Evolutionary conservation across 2,888 invertebrate species (phyloP), one percentile per base, ranked within the genome.

Genomic region (Athrips mouffetella): DNA sequence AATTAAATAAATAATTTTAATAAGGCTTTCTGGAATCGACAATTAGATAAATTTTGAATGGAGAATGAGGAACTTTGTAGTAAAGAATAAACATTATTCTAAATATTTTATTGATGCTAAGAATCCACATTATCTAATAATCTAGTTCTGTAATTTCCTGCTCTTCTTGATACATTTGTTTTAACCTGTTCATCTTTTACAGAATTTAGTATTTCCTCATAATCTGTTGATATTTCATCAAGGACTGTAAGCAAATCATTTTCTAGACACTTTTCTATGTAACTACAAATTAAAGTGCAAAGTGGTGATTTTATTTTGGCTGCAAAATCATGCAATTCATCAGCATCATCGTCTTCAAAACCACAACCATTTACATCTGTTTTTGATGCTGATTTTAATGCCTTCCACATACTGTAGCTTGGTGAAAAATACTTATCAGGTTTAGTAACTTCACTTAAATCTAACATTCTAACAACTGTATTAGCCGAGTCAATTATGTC

Each of bases 341-440:
- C 76, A 30, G 73, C 73, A 47, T 73, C 70, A 23, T 71, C 71
- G 27, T 71, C 73, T 57, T 79, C 80, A 67, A 73, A 80, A 13
- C 63, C 60, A 40, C 59, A 63, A 18, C 70, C 70, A 48, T 79
- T 76, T 54, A 66, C 60, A 23, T 75, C 67, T 10, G 63, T 61
- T 33, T 71, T 70, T n/a, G 63, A 61, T 40, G 73, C 67, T 4
- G 59, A 62, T 49, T 57, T 62, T 8, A 79, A 57, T 0, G 76
- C 70, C 52, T 72, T 76, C 84, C 85, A 88, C 60, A 88, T 80
- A 27, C 60, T 79, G 45, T 71, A 77, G 40, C 74, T 70, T 4
- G 70, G 73, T n/a, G 62, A 57, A 45, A 84, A 78, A 54, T 75
- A 85, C 48, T 70, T 68, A 2, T 76, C 70, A 1, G 73, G 67